phyloP scores from a whole-genome alignment of 2,888 invertebrate genomes.

The Apotomis capreana region DNA sequence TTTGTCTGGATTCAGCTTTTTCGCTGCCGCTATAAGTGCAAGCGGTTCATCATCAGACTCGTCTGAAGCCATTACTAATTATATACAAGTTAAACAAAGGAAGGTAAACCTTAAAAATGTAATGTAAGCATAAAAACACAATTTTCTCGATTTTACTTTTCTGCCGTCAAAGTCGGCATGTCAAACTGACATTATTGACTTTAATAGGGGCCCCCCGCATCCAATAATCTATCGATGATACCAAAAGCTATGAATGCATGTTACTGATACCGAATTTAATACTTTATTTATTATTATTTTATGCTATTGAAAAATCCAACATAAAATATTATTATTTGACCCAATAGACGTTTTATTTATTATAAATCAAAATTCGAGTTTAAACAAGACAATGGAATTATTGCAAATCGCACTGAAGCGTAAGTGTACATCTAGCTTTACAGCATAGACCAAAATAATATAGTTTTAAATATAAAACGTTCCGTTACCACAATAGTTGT shows the following conservation, averaged over 20 bases:
- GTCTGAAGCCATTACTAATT: constrained; percentile 58
- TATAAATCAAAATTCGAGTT: neutral
- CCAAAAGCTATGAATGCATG: constrained; percentile 2
- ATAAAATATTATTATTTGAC: no score
- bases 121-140: neutral
- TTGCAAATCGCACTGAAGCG: neutral
- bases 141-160: neutral
- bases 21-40: constrained; percentile 67
- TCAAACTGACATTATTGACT: constrained; percentile 13
- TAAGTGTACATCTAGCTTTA: constrained; percentile 3
- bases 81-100: neutral
- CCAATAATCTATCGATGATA: constrained; percentile 26
- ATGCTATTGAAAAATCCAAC: no score
- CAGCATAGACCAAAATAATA: constrained; percentile 1
- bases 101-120: constrained; percentile 7
- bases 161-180: neutral
- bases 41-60: constrained; percentile 79
- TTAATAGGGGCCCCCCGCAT: constrained; percentile 1
- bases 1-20: constrained; percentile 57
- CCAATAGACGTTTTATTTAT: neutral
- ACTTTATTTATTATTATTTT: no score
- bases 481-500: neutral
- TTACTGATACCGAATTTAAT: neutral
- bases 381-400: neutral
- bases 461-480: neutral